These are phyloP conservation scores for Papilio xuthus DNA, from an alignment of 1,140 invertebrate genomes.

Conservation along the genomic window DNA sequence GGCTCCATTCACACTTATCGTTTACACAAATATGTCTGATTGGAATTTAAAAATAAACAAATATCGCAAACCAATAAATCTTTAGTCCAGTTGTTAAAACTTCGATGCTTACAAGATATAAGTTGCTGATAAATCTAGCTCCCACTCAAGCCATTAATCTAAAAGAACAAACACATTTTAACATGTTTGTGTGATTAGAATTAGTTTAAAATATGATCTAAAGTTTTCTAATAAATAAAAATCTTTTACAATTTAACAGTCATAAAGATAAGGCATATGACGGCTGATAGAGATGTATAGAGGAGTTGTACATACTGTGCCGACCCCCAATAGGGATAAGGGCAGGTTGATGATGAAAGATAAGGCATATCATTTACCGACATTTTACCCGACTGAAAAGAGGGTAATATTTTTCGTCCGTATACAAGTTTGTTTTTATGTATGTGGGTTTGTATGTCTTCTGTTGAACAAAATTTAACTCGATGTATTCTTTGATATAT, in stretches of 20 bases:
- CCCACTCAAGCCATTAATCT: conserved; percentile 27
- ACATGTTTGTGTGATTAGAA: conserved; percentile 29
- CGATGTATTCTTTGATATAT: too few relatives aligned
- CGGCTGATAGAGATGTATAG: too few relatives aligned
- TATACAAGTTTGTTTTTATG: too few relatives aligned
- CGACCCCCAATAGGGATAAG: too few relatives aligned
- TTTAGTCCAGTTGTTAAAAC: conserved; percentile 13
- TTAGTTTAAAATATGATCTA: conserved; percentile 7
- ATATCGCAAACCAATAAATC: conserved; percentile 4
- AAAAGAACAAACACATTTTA: conserved; percentile 30
- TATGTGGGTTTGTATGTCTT: too few relatives aligned
- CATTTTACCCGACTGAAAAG: background rate
- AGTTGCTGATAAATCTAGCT: conserved; percentile 22
- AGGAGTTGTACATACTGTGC: too few relatives aligned
- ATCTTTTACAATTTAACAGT: conserved; percentile 17
- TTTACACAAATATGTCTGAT: background rate
- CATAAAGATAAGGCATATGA: conserved; percentile 2
- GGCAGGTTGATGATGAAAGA: too few relatives aligned
- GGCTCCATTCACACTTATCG: background rate
- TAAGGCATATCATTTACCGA: background rate
- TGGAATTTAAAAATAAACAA: conserved; percentile 14
- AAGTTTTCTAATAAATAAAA: conserved; percentile 18
- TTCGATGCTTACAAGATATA: conserved; percentile 24
- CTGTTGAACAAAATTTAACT: too few relatives aligned
- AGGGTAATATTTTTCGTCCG: too few relatives aligned